These are phyloP conservation scores for Aradophagus sp. DNA, from an alignment of 1,140 invertebrate species.

Conservation along the genomic window DNA sequence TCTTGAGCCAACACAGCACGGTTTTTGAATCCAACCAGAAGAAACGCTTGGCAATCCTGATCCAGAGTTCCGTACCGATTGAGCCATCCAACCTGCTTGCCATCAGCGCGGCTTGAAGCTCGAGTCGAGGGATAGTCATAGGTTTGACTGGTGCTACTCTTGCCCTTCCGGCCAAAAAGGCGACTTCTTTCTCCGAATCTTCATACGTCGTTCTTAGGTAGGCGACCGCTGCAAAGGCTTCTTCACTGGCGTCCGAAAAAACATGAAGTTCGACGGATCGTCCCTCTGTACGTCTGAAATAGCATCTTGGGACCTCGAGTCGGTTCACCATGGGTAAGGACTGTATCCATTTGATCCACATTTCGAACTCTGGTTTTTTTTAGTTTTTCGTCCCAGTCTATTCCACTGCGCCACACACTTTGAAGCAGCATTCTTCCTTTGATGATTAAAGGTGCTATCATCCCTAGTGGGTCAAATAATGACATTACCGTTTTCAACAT, in stretches of 20 bases:
- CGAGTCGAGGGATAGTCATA: constrained; percentile 11
- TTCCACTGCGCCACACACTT: constrained; percentile 56
- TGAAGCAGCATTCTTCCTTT: constrained; percentile 67
- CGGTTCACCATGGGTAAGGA: constrained; percentile 11
- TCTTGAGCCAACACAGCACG: constrained; percentile 61
- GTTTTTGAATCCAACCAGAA: constrained; percentile 46
- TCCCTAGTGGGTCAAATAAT: constrained; percentile 68
- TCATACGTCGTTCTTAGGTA: constrained; percentile 46
- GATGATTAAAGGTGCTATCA: constrained; percentile 64
- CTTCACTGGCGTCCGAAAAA: constrained; percentile 48
- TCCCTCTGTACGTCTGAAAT: constrained; percentile 4
- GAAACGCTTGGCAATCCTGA: constrained; percentile 31
- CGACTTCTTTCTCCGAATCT: constrained; percentile 2
- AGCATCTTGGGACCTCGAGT: constrained; percentile 1
- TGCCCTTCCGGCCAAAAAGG: constrained; percentile 10
- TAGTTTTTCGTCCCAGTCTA: constrained; percentile 34
- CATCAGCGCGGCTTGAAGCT: constrained; percentile 18
- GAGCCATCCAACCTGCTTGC: constrained; percentile 8
- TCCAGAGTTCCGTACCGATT: neutral
- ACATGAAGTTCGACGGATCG: constrained; percentile 48
- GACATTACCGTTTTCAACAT: constrained; percentile 57
- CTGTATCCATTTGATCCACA: constrained; percentile 36
- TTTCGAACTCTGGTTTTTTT: constrained; percentile 3
- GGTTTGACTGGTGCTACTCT: constrained; percentile 20
- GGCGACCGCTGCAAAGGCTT: constrained; percentile 57